Conservation (phyloP, 2,113 vertebrate genomes). For the Plecotus auritus region DNA sequence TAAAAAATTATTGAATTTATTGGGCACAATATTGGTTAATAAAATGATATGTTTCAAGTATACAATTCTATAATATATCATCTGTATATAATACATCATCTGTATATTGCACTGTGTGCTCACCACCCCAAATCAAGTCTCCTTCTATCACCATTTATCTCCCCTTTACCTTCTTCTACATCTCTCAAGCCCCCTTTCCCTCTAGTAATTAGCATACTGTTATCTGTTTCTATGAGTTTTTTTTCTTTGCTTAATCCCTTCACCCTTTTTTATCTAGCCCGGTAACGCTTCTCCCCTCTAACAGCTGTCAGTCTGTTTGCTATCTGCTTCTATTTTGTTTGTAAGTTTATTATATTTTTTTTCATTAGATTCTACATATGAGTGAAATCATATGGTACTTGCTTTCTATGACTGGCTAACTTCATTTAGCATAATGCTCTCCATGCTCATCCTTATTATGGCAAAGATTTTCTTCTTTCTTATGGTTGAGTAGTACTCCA, state of each 20-base stretch:
- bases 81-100: background rate
- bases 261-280: background rate
- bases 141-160: background rate
- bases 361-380: background rate
- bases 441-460: background rate
- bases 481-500: background rate
- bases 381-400: background rate
- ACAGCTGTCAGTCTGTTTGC: background rate
- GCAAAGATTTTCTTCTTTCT: background rate
- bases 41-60: background rate
- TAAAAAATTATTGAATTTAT: background rate
- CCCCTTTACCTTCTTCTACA: background rate
- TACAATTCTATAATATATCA: background rate
- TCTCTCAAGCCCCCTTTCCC: background rate
- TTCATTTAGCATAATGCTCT: background rate
- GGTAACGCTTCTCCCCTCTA: background rate
- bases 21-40: background rate
- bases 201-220: background rate
- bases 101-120: background rate
- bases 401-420: background rate
- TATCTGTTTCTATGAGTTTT: background rate
- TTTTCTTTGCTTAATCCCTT: background rate
- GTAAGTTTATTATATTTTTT: background rate
- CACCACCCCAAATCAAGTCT: background rate
- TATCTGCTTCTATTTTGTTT: background rate